These are phyloP conservation scores for Chascanopsetta lugubris DNA, from an alignment of 2,113 vertebrate genomes.

Conservation along the genomic window DNA sequence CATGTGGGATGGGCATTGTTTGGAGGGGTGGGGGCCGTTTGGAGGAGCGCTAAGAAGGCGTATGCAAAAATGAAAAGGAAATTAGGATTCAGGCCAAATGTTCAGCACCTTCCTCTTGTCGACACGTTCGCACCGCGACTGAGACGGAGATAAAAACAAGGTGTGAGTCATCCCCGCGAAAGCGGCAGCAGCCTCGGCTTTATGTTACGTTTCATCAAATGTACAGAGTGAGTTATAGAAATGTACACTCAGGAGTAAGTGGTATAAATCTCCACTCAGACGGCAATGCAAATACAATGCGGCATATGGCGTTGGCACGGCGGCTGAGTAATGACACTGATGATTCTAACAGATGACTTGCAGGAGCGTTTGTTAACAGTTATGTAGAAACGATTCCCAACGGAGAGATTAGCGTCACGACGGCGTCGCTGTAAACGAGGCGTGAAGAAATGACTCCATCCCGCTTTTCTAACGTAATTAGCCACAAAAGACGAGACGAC, in stretches of 20 bases:
- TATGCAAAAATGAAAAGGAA: conserved; percentile 34
- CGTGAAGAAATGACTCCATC: conserved; percentile 59
- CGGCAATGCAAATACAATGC: conserved; percentile 19
- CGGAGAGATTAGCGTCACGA: conserved; percentile 17
- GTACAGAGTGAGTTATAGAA: conserved; percentile 12
- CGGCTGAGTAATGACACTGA: conserved; percentile 20
- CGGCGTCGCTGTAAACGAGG: conserved; percentile 55
- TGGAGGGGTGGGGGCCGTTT: conserved; percentile 24
- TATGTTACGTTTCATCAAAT: conserved; percentile 12
- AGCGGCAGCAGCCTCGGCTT: neutral
- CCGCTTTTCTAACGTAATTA: conserved; percentile 43
- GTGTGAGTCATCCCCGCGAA: conserved; percentile 14
- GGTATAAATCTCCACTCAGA: conserved; percentile 24
- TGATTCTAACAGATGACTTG: conserved; percentile 29
- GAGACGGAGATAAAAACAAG: conserved; percentile 30
- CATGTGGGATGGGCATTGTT: conserved; percentile 38
- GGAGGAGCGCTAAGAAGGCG: conserved; percentile 30
- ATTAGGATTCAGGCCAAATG: conserved; percentile 37
- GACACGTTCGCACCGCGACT: conserved; percentile 33
- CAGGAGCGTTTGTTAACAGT: conserved; percentile 18
- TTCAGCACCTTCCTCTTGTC: conserved; percentile 18
- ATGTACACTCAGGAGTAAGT: neutral
- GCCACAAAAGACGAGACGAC: conserved; percentile 50
- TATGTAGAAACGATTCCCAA: conserved; percentile 34
- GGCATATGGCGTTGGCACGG: conserved; percentile 13